Evolutionary conservation across 2,113 vertebrate genomes (phyloP), one percentile per base, ranked within the genome.

Genomic region (Phoenicopterus ruber): DNA sequence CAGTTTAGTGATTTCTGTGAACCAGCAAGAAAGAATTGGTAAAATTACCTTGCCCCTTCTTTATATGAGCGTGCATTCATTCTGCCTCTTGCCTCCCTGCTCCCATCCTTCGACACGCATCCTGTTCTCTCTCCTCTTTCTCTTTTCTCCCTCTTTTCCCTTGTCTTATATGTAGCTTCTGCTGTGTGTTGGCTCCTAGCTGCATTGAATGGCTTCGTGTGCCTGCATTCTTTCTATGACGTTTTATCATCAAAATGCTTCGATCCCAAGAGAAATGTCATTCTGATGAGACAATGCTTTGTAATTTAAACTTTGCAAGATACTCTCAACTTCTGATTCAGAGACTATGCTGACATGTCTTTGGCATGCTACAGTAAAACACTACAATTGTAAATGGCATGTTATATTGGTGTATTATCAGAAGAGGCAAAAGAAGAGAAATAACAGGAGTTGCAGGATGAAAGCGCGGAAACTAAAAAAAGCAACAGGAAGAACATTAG

Each of bases 191-290:
- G 67, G 11, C 34, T 94, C 7, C 38, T 36, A 28, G 16, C 52
- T 67, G 54, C 40, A 25, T 7, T 92, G 73, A 76, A 42, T 80
- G 0, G 0, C 20, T 74, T 70, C 1, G 0, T 47, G 24, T 55
- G 36, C 50, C 4, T 76, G 21, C 3, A 1, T 82, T 65, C 31
- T 61, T 94, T 42, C 36, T 46, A 1, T 49, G 13, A 34, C 26
- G 61, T 86, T 76, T 79, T n/a, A 22, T 47, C 6, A 7, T 79
- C 36, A 58, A 38, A 88, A 78, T 11, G 1, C 36, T 89, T 82
- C 8, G 1, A 49, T 85, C 52, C 34, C 42, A 44, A 52, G 59
- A 74, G 58, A 72, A 93, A 40, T 49, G 40, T 74, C n/a, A 28
- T 93, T 84, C 31, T 79, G 61, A 83, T 86, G 82, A 84, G 50